Percentiles rank a stretch among this genome's conserved stretches.
These are phyloP conservation scores for Bradypodion pumilum DNA, from an alignment of 2,797 vertebrate genomes.

Conservation along the genomic window DNA sequence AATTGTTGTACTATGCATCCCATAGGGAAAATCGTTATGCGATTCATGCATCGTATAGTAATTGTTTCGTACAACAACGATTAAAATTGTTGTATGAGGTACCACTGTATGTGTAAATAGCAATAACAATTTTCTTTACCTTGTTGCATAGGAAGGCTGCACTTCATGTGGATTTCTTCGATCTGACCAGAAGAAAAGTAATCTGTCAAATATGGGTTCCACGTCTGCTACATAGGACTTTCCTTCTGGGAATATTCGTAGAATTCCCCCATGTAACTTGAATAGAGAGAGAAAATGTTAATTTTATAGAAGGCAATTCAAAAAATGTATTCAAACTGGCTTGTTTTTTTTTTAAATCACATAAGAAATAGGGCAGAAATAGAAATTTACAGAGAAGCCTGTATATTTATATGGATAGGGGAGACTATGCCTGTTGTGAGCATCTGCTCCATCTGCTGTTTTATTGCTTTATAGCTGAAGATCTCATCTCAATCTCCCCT, in stretches of 20 bases:
- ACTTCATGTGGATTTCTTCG: constrained; percentile 96
- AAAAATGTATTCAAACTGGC: not conserved
- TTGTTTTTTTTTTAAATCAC: not conserved
- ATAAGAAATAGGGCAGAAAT: not conserved
- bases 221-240: constrained; percentile 88
- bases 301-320: not conserved
- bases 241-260: constrained; percentile 93
- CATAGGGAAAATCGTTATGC: too few relatives aligned
- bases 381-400: not conserved
- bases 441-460: too few relatives aligned
- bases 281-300: constrained; percentile 36
- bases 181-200: constrained; percentile 96
- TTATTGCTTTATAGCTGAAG: too few relatives aligned
- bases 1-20: too few relatives aligned
- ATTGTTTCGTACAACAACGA: too few relatives aligned
- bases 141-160: constrained; percentile 88
- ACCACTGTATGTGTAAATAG: too few relatives aligned
- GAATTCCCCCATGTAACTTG: constrained; percentile 89
- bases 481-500: too few relatives aligned
- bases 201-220: constrained; percentile 90
- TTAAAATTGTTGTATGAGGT: too few relatives aligned
- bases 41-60: too few relatives aligned
- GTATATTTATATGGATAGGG: not conserved
- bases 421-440: not conserved
- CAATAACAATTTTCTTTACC: constrained; percentile 78